A percentile compares a stretch with the other conserved stretches of the same genome.
These are phyloP conservation scores for Plebejus argus DNA, from an alignment of 2,888 invertebrate genomes.

Conservation along the genomic window DNA sequence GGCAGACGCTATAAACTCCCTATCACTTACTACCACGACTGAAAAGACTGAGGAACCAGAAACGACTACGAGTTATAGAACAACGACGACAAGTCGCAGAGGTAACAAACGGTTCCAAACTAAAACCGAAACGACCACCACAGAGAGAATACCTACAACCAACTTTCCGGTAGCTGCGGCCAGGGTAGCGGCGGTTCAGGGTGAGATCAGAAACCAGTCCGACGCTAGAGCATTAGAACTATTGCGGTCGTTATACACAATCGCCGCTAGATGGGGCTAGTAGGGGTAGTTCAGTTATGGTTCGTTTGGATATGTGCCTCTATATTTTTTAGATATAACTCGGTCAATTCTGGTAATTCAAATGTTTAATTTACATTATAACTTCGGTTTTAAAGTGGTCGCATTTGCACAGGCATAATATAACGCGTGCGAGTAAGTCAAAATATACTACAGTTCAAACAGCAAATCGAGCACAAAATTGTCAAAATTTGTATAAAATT, in stretches of 20 bases:
- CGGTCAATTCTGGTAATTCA: neutral
- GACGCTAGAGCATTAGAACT: constrained; percentile 91
- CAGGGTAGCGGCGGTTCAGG: constrained; percentile 57
- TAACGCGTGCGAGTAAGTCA: too few species aligned
- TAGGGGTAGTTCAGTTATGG: constrained; percentile 52
- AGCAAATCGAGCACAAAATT: too few species aligned
- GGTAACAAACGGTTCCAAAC: constrained; percentile 61
- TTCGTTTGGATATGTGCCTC: constrained; percentile 43
- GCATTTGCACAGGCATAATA: too few species aligned
- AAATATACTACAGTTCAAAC: too few species aligned
- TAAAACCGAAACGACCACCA: constrained; percentile 48
- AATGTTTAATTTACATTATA: too few species aligned
- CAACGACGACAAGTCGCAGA: constrained; percentile 58
- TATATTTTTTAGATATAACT: constrained; percentile 18
- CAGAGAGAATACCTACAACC: constrained; percentile 50
- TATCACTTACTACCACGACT: constrained; percentile 63
- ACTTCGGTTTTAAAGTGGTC: too few species aligned
- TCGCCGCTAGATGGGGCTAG: constrained; percentile 90
- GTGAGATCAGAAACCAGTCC: constrained; percentile 76
- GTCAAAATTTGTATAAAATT: too few species aligned
- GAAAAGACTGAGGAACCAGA: constrained; percentile 56
- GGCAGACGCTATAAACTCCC: constrained; percentile 64
- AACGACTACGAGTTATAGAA: constrained; percentile 57
- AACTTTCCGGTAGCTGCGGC: constrained; percentile 66
- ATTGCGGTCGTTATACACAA: constrained; percentile 90